A percentile compares a stretch with the other conserved stretches of the same genome.
These are phyloP conservation scores for Bruchidius siliquastri DNA, from an alignment of 2,888 invertebrate species.

Conservation along the genomic window DNA sequence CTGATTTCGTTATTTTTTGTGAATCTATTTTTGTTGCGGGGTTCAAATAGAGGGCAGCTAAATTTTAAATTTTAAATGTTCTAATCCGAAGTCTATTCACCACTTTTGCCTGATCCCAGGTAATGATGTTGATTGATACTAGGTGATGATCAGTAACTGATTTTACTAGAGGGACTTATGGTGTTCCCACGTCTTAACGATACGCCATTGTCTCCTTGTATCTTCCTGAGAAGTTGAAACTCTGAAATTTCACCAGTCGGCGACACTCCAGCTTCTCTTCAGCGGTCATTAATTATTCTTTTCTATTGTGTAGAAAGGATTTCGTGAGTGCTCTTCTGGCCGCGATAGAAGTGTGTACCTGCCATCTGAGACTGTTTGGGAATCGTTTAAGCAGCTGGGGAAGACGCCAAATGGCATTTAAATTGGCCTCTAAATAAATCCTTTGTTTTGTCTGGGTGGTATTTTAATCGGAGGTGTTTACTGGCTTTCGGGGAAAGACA, in stretches of 20 bases:
- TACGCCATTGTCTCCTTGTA: not conserved
- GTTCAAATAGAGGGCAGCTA: no score
- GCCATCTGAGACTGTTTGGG: conserved; percentile 8
- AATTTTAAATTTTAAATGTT: no score
- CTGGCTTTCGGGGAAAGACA: not conserved
- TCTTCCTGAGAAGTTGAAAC: not conserved
- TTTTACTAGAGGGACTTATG: no score
- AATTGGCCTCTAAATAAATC: not conserved
- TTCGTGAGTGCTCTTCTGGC: conserved; percentile 9
- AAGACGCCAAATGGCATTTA: not conserved
- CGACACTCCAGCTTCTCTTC: conserved; percentile 6
- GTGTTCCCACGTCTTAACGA: not conserved
- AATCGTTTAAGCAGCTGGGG: not conserved
- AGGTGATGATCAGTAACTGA: no score
- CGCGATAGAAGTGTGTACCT: conserved; percentile 12
- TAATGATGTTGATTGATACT: no score
- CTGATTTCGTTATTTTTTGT: no score
- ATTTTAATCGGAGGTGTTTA: not conserved
- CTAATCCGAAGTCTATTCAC: no score
- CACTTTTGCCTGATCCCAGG: no score
- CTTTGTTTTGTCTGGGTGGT: not conserved
- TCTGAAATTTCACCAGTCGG: not conserved
- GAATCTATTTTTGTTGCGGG: no score
- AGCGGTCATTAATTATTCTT: conserved; percentile 32
- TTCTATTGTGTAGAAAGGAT: conserved; percentile 32